Conservation (phyloP, 2,888 invertebrate genomes). For the Lottia scabra region DNA sequence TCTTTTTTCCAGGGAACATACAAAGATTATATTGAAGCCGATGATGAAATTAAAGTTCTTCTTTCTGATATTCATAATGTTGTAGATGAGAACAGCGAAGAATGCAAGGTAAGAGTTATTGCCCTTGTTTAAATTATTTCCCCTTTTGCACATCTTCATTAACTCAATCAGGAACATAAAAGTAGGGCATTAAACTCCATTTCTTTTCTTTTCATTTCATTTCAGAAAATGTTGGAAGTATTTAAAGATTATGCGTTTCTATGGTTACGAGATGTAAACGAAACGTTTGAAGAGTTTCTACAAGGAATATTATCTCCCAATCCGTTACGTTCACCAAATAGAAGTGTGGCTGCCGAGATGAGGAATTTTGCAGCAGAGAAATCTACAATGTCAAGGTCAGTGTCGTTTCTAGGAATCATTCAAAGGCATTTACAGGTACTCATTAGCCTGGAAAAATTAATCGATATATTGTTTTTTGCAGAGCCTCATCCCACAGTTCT, state of each 20-base stretch:
- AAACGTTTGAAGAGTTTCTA: constrained; percentile 66
- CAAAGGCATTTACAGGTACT: too few species aligned
- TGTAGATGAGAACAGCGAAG: constrained; percentile 63
- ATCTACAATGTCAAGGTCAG: constrained; percentile 42
- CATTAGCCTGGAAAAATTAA: too few species aligned
- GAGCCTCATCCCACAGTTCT: constrained; percentile 55
- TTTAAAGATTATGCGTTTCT: constrained; percentile 66
- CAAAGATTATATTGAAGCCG: constrained; percentile 63
- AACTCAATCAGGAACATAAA: neutral
- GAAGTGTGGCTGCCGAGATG: constrained; percentile 41
- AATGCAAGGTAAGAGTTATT: constrained; percentile 58
- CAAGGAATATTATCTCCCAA: constrained; percentile 62
- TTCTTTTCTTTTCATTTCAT: too few species aligned
- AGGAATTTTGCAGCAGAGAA: constrained; percentile 42
- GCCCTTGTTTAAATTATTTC: neutral
- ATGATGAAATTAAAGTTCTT: constrained; percentile 63
- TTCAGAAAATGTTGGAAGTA: constrained; percentile 56
- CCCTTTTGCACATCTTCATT: neutral
- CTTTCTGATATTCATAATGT: constrained; percentile 58
- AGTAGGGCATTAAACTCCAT: too few species aligned
- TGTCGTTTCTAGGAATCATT: too few species aligned
- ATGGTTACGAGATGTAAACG: constrained; percentile 66
- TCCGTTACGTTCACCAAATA: constrained; percentile 54
- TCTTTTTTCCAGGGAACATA: constrained; percentile 58
- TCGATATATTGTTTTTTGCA: constrained; percentile 20